Base-by-base conservation (phyloP, 2,113 vertebrate genomes). In the Coptodon bakossiorum region DNA sequence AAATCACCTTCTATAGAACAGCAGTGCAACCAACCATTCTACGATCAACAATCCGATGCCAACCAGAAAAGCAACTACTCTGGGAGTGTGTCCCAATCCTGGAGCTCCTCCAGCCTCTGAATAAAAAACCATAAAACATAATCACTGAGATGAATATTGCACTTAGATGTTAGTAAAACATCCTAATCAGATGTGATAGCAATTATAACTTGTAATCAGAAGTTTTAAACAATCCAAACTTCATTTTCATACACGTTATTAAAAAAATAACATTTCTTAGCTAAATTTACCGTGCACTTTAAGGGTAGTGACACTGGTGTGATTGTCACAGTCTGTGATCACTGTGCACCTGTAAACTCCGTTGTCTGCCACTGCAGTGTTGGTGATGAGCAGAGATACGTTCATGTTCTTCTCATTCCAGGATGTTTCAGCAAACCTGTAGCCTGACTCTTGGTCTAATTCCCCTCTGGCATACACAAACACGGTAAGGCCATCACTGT, bases 11-110 rank as follows among this genome's bases (percentile, higher is more conserved):
- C 10, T 53, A 1, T 3, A 27, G 1, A 92, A 1, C 9, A 89
- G 3, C 22, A 94, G 4, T 3, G 3, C 8, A 1, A 93, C 0
- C 68, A 96, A 87, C 81, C 96, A 36, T 13, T 95, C 96, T 1
- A 81, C 19, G 13, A 93, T 88, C 78, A 96, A 86, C 0, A 95
- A 94, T 1, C 96, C 96, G 3, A 95, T 93, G 29, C 96, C 93
- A 66, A 97, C 79, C 3, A 92, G 3, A 12, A 92, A 89, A 54
- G 95, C 94, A 0, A 89, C 34, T 1, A 90, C 16, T 10, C 83
- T 86, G n/a, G 88, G 13, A 2, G 29, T 1, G 0, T 3, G 2
- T 0, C 3, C 4, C 1, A 1, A 1, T 2, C 1, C 3, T 3
- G 17, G 2, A 0, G 1, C 5, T 29, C 1, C 0, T 8, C 0